Conservation (phyloP, 2,888 invertebrate genomes). For the Plutella xylostella region DNA sequence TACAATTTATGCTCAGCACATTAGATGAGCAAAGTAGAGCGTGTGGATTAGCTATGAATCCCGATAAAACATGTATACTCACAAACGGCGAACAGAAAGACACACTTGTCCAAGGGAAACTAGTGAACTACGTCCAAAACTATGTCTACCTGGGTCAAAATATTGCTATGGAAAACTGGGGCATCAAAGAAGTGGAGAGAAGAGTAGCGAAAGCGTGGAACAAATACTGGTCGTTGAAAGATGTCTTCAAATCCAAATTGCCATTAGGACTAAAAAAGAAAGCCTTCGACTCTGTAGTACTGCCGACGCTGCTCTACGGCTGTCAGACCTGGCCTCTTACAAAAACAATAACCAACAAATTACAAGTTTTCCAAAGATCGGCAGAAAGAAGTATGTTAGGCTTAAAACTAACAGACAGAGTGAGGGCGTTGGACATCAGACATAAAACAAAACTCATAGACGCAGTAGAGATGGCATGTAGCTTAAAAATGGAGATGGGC, state of each 20-base stretch:
- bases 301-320: slow-evolving; percentile 8
- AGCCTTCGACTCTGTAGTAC: slow-evolving; percentile 9
- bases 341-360: background rate
- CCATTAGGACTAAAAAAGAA: slow-evolving; percentile 17
- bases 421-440: background rate
- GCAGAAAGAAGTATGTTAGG: background rate
- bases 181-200: slow-evolving; percentile 15
- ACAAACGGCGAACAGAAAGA: background rate
- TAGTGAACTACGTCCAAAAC: background rate
- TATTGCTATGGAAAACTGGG: slow-evolving; percentile 4
- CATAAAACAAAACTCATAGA: background rate
- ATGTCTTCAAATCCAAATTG: slow-evolving; percentile 18
- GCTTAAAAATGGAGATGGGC: background rate
- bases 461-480: background rate
- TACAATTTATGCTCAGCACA: background rate
- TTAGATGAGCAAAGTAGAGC: background rate
- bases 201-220: slow-evolving; percentile 17
- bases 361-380: background rate
- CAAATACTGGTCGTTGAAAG: slow-evolving; percentile 17
- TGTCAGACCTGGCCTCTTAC: slow-evolving; percentile 7
- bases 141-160: slow-evolving; percentile 3
- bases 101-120: background rate
- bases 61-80: background rate
- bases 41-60: background rate
- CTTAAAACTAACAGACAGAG: background rate